phyloP scores from a whole-genome alignment of 2,888 invertebrate genomes.

The Sinopyrophorus schimmeli region DNA sequence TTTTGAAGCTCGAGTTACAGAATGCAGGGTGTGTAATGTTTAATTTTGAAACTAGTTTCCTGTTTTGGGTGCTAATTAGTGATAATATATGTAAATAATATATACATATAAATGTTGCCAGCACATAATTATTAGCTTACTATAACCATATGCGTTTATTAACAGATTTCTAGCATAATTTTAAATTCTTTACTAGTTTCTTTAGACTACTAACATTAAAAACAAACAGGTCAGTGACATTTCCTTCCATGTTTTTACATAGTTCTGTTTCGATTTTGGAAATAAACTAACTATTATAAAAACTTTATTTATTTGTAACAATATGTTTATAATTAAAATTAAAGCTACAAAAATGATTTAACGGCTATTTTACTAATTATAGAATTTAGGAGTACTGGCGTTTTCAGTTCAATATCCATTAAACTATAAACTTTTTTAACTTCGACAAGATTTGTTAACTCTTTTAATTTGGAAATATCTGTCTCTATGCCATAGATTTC shows the following conservation, averaged over 20 bases:
- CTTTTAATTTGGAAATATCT: conserved; percentile 56
- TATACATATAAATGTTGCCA: no score
- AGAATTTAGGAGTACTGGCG: conserved; percentile 59
- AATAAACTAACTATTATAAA: conserved; percentile 9
- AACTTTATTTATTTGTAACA: neutral
- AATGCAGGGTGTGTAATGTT: no score
- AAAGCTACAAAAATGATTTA: conserved; percentile 56
- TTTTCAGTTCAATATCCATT: conserved; percentile 55
- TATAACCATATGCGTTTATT: no score
- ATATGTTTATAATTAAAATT: neutral
- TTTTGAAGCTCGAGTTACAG: no score
- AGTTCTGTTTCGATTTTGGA: conserved; percentile 10
- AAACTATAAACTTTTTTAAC: conserved; percentile 67
- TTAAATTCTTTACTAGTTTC: no score
- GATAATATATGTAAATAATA: no score
- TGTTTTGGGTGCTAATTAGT: conserved; percentile 31
- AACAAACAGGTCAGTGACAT: conserved; percentile 11
- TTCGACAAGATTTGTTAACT: conserved; percentile 57
- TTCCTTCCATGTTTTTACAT: conserved; percentile 22
- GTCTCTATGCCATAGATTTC: conserved; percentile 61
- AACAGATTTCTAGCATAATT: no score
- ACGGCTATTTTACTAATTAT: conserved; percentile 69
- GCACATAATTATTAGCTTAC: no score
- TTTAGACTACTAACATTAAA: conserved; percentile 11
- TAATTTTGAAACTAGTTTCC: conserved; percentile 29